Evolutionary conservation across 1,140 invertebrate genomes (phyloP), one percentile per base, ranked within the genome.

Genomic region (Seison nebaliae): DNA sequence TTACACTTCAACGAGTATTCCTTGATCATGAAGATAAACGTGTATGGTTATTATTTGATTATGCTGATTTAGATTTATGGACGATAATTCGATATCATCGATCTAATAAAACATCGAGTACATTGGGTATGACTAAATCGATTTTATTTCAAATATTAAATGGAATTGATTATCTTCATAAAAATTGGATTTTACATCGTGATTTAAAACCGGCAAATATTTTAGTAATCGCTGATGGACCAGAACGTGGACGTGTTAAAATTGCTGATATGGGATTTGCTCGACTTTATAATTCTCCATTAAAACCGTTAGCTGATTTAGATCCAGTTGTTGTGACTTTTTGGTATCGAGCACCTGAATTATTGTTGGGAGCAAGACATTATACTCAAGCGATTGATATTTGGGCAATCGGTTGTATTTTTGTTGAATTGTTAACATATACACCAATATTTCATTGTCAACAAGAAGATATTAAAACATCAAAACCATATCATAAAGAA

Each of bases 231-330:
- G 91, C 88, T 15, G 86, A 96, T 47, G 91, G 86, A 14, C 70
- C 73, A 38, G 86, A 96, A 59, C 65, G 91, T 50, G 91, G 91
- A 4, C 62, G 84, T 45, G 86, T 93, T 0, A 94, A 94, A 68
- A 94, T 96, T 52, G 88, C 88, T 37, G 91, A 98, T 54, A 94
- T 98, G 86, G 91, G 91, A 8, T 98, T 99, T 66, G 88, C 91
- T n/a, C 66, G 91, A 46, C 65, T 98, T 19, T 98, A 96, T 49
- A 93, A 96, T 66, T 80, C 83, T 3, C 91, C 91, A 3, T 60
- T 98, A 15, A 98, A 96, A 60, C 86, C 91, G 1, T 60, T 99
- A 22, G 59, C 58, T 44, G 57, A 60, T 44, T 65, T 98, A 42
- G 91, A 98, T 68, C 91, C 91, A 30, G 91, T 98, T 16, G 91